These are phyloP conservation scores for Glossophaga mutica DNA, from an alignment of 2,797 vertebrate genomes.

Conservation along the genomic window DNA sequence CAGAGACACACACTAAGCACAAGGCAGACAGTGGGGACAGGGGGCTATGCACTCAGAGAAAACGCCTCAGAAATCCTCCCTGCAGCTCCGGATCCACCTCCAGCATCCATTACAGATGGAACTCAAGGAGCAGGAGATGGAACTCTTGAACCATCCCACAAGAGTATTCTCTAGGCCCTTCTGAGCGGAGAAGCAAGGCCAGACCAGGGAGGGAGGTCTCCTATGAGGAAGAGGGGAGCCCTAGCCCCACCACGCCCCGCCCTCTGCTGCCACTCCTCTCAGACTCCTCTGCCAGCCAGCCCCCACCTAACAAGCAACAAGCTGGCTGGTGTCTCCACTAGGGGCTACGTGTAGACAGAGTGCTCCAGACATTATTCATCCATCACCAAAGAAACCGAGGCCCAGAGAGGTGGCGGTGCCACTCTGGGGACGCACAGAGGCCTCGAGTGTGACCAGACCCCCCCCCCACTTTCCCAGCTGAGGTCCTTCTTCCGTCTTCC, in stretches of 20 bases:
- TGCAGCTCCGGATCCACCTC: not conserved
- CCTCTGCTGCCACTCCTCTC: not conserved
- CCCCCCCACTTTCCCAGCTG: not conserved
- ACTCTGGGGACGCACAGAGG: not conserved
- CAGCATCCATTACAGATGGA: not conserved
- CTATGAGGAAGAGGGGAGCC: not conserved
- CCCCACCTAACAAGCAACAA: not conserved
- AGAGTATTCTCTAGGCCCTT: not conserved
- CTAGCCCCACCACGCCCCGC: not conserved
- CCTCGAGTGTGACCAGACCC: not conserved
- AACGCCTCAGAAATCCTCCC: not conserved
- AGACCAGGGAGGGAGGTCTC: no score
- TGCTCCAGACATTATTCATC: not conserved
- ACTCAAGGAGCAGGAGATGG: not conserved
- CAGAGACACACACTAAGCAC: not conserved
- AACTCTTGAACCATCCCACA: not conserved
- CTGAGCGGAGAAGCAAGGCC: not conserved
- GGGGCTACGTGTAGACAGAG: no score
- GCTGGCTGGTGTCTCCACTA: not conserved
- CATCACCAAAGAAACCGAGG: not conserved
- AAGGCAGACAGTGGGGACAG: not conserved
- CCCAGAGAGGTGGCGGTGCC: not conserved
- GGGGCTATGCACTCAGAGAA: accelerated
- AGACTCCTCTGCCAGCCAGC: not conserved
- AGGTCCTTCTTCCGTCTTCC: not conserved